Evolutionary conservation across 2,113 vertebrate species (phyloP).

Genomic region (Myiozetetes cayanensis): DNA sequence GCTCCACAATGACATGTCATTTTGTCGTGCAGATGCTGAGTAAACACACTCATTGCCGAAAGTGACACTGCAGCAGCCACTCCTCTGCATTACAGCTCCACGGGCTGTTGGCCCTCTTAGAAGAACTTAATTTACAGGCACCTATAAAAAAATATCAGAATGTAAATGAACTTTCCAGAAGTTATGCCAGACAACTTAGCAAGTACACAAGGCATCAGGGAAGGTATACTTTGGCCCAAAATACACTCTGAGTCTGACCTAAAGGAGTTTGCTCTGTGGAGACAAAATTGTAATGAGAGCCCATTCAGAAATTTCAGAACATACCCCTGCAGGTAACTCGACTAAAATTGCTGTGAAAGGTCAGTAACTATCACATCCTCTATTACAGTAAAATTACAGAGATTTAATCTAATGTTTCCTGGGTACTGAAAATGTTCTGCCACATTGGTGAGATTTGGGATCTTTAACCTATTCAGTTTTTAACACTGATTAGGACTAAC

Average conservation of each 20-base stretch:
- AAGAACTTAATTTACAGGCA: neutral
- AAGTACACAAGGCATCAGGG: neutral
- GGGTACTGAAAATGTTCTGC: neutral
- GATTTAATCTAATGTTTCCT: neutral
- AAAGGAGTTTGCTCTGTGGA: neutral
- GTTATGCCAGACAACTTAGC: neutral
- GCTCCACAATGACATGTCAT: neutral
- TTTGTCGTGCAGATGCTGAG: neutral
- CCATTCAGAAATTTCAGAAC: neutral
- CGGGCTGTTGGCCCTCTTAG: fast-evolving
- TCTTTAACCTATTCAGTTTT: neutral
- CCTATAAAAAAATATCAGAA: neutral
- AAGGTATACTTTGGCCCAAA: neutral
- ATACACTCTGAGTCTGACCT: neutral
- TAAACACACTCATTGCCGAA: neutral
- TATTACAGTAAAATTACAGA: neutral
- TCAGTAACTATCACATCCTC: neutral
- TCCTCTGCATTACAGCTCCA: neutral
- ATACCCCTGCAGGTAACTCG: neutral
- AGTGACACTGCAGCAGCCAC: neutral
- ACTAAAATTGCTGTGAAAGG: neutral
- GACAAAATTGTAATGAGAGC: neutral
- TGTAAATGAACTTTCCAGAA: neutral
- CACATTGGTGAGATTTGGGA: neutral
- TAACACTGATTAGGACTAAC: neutral